Evolutionary conservation across 2,888 invertebrate species (phyloP).

Genomic region (Penaeus monodon): DNA sequence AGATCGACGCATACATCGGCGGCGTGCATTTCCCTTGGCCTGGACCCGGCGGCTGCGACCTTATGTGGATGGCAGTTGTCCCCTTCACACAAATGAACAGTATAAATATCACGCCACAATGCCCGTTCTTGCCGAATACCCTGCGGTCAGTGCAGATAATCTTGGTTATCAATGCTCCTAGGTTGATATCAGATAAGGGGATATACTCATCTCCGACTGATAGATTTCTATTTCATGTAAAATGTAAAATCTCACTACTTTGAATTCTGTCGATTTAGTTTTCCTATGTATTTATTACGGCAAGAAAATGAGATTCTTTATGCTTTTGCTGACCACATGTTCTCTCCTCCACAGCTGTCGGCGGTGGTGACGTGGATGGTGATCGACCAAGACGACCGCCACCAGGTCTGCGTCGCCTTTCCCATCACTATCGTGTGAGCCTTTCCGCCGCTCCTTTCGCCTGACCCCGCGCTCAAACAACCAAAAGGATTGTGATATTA

Average conservation of each 20-base stretch:
- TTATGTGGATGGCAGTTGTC: constrained; percentile 35
- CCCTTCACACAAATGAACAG: constrained; percentile 28
- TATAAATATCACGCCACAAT: constrained; percentile 45
- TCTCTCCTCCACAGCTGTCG: constrained; percentile 20
- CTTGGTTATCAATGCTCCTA: neutral
- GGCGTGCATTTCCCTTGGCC: constrained; percentile 70
- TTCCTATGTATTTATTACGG: neutral
- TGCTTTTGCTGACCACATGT: neutral
- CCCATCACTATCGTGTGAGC: constrained; percentile 40
- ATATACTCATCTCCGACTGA: too few relatives aligned
- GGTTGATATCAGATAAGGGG: neutral
- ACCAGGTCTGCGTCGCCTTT: constrained; percentile 23
- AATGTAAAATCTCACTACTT: too few relatives aligned
- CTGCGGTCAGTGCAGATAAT: constrained; percentile 38
- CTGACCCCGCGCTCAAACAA: neutral
- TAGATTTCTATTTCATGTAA: too few relatives aligned
- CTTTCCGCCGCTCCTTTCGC: neutral
- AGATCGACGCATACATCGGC: constrained; percentile 63
- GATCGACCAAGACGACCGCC: constrained; percentile 15
- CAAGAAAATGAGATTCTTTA: neutral
- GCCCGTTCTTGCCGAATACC: constrained; percentile 52
- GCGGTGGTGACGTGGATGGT: constrained; percentile 40
- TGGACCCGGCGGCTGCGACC: constrained; percentile 73
- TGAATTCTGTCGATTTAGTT: neutral
- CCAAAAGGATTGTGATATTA: neutral